Conservation (phyloP, 2,797 vertebrate species). For the Loriculus beryllinus region DNA sequence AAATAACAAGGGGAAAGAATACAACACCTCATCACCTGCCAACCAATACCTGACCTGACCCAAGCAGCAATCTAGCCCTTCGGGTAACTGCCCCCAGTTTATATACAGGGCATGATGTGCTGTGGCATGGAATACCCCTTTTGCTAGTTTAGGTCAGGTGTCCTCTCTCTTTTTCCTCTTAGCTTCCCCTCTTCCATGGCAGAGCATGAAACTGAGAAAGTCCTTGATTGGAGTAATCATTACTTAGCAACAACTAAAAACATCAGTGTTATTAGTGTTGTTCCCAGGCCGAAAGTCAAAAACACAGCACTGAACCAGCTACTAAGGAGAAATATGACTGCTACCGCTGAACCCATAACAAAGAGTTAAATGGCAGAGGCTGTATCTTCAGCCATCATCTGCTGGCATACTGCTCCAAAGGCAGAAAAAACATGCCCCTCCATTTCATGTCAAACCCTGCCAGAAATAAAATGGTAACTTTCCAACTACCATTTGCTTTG, state of each 20-base stretch:
- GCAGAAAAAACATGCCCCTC: not conserved
- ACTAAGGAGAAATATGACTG: not conserved
- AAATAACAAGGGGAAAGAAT: not conserved
- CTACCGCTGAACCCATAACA: not conserved
- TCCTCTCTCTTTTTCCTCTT: no score
- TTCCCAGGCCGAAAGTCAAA: not conserved
- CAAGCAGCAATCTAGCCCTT: not conserved
- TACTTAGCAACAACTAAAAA: no score
- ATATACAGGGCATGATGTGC: not conserved
- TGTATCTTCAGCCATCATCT: not conserved
- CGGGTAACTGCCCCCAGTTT: not conserved
- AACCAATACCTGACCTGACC: not conserved
- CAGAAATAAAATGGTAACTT: not conserved
- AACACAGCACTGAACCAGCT: not conserved
- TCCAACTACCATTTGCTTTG: not conserved
- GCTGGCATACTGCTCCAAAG: not conserved
- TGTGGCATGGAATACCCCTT: not conserved
- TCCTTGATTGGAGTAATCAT: no score
- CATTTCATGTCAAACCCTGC: not conserved
- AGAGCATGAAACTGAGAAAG: no score
- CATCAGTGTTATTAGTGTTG: not conserved
- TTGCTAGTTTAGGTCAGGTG: not conserved
- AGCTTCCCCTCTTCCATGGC: no score
- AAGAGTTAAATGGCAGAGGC: not conserved
- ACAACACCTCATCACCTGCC: not conserved